Base-by-base conservation (phyloP, 2,113 vertebrate genomes). In the Saguinus imperator region DNA sequence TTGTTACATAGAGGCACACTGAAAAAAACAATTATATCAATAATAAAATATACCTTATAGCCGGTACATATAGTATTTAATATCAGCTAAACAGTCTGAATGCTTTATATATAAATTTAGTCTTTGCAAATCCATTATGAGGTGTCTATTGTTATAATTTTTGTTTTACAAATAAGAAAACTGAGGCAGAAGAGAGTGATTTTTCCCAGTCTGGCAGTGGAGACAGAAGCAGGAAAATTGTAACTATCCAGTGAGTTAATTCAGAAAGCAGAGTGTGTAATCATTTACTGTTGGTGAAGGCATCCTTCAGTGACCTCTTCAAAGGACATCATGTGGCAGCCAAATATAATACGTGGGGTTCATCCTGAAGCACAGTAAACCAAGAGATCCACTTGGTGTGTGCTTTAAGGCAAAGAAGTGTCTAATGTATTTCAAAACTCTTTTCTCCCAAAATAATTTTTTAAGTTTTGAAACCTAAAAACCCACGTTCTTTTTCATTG, bases 141-240 rank as follows among this genome's bases (percentile, higher is more conserved):
- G 17, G 37, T 80, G 16, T 21, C 21, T 91, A 57, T 23, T 32
- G 23, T 27, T 66, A 35, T 82, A 68, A 80, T 77, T 0, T 77
- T 83, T 92, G 61, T 75, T 96, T 82, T 91, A 88, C 1, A 73
- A 20, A 52, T 95, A 17, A 92, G 27, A 13, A 84, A 92, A 72
- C 6, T 58, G n/a, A 91, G 45, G 37, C 6, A 95, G 29, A 82
- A 81, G 68, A 14, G 64, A 89, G 52, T 70, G 12, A 87, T 87
- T 96, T 11, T 0, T 87, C 6, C 3, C 25, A 84, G 12, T 76
- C 29, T 79, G 18, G 87, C 8, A 37, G 20, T 73, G 25, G 20
- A 21, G 37, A 32, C 2, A 72, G 16, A 93, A 13, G 27, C 9
- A 58, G 48, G 94, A 95, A 86, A n/a, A n/a, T 20, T 43, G 55